These are phyloP conservation scores for Drosophila suboccidentalis DNA, from an alignment of 2,888 invertebrate species.

Conservation along the genomic window DNA sequence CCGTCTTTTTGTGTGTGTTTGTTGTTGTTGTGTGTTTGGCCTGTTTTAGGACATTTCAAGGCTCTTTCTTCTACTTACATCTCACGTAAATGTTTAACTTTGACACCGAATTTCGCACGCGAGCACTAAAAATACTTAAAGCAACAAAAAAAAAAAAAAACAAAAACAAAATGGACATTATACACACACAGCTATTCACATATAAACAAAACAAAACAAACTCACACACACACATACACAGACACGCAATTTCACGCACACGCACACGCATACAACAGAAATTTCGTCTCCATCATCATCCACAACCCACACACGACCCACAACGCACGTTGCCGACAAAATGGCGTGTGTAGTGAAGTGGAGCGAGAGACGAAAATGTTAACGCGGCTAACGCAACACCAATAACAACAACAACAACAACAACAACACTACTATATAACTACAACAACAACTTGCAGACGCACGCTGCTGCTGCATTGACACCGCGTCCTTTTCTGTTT, in stretches of 20 bases:
- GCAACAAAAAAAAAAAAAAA: constrained; percentile 26
- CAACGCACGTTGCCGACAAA: constrained; percentile 61
- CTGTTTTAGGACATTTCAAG: constrained; percentile 68
- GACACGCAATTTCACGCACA: constrained; percentile 21
- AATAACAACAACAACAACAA: constrained; percentile 15
- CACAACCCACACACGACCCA: constrained; percentile 39
- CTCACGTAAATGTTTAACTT: constrained; percentile 61
- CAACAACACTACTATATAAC: constrained; percentile 10
- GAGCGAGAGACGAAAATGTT: constrained; percentile 37
- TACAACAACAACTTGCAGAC: constrained; percentile 4
- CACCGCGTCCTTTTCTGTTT: constrained; percentile 23
- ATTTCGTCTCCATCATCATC: constrained; percentile 40
- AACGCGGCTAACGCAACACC: constrained; percentile 27
- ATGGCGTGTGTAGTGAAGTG: constrained; percentile 37
- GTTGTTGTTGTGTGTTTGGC: constrained; percentile 36
- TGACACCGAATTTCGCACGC: constrained; percentile 69
- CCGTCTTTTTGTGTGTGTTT: constrained; percentile 23
- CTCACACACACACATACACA: constrained; percentile 18
- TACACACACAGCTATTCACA: constrained; percentile 9
- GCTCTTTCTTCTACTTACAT: constrained; percentile 56
- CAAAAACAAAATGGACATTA: constrained; percentile 30
- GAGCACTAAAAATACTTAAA: constrained; percentile 66
- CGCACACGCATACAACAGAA: constrained; percentile 13
- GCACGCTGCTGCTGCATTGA: constrained; percentile 5
- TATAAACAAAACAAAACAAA: constrained; percentile 23